These are phyloP conservation scores for Coregonus ussuriensis DNA, from an alignment of 2,797 vertebrate genomes.

Conservation along the genomic window DNA sequence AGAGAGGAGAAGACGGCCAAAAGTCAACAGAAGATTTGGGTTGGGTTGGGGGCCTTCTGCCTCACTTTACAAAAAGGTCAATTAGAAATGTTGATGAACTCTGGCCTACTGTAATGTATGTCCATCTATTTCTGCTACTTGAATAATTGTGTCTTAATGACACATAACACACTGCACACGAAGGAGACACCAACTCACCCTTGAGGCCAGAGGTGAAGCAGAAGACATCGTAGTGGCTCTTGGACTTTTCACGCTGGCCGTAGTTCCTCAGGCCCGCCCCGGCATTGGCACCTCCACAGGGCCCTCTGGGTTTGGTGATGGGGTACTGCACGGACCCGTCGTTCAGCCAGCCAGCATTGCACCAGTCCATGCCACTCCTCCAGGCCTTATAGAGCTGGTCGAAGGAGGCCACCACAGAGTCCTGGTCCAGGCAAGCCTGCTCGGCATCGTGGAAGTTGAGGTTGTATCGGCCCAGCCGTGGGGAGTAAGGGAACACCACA, in stretches of 20 bases:
- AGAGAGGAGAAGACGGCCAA: conserved; percentile 15
- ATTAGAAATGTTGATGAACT: neutral
- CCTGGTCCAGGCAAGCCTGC: conserved; percentile 82
- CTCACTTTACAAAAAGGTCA: neutral
- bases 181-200: conserved; percentile 70
- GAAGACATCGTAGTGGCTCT: conserved; percentile 88
- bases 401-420: conserved; percentile 82
- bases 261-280: conserved; percentile 89
- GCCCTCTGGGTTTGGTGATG: conserved; percentile 86
- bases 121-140: neutral
- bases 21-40: neutral
- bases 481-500: conserved; percentile 90
- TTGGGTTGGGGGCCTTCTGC: neutral
- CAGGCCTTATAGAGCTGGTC: conserved; percentile 89
- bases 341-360: conserved; percentile 94
- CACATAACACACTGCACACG: neutral
- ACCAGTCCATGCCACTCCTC: conserved; percentile 92
- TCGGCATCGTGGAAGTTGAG: conserved; percentile 84
- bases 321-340: conserved; percentile 94
- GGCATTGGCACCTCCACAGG: conserved; percentile 85
- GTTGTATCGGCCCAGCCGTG: conserved; percentile 84
- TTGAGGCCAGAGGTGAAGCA: conserved; percentile 84
- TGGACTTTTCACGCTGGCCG: conserved; percentile 83
- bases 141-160: conserved; percentile 7
- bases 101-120: neutral